Conservation (phyloP, 30 jellyfish, hydroid and myxozoan species). For the Aurelia aurita complex sp. Pacific region DNA sequence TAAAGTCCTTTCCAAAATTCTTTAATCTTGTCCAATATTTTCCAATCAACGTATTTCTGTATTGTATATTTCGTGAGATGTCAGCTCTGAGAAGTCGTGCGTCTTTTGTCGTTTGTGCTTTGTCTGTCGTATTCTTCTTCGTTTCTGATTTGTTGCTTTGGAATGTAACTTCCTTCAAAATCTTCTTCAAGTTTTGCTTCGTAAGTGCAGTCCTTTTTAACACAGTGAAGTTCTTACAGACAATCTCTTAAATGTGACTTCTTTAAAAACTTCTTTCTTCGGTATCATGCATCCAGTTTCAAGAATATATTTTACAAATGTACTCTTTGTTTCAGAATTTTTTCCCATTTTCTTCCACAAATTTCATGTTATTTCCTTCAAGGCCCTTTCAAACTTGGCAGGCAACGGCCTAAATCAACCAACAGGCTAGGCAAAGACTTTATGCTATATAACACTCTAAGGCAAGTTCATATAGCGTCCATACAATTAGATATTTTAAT, state of each 20-base stretch:
- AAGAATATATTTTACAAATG: not conserved
- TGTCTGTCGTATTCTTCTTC: too few relatives aligned
- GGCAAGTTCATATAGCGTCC: slow-evolving; percentile 9
- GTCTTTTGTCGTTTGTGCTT: too few relatives aligned
- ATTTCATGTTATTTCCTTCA: too few relatives aligned
- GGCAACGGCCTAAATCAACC: not conserved
- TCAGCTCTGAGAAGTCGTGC: too few relatives aligned
- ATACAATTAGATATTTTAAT: slow-evolving; percentile 8
- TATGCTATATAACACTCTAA: too few relatives aligned
- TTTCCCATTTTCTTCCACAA: slow-evolving; percentile 5
- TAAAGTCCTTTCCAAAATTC: not conserved
- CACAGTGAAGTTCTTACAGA: too few relatives aligned
- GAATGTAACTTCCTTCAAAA: not conserved
- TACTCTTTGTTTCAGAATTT: not conserved
- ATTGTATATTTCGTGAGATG: too few relatives aligned
- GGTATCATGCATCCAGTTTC: not conserved
- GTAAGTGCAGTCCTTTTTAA: too few relatives aligned
- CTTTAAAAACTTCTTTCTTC: not conserved
- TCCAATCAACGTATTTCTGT: too few relatives aligned
- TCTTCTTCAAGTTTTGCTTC: too few relatives aligned
- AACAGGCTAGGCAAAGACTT: not conserved
- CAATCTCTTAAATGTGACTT: not conserved
- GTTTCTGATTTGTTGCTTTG: too few relatives aligned
- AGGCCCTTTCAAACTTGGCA: not conserved
- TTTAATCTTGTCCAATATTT: not conserved